A percentile compares a stretch with the other conserved stretches of the same genome.
phyloP scores from a whole-genome alignment of 1,140 invertebrate genomes.

The Brachionus asplanchnoidis region DNA sequence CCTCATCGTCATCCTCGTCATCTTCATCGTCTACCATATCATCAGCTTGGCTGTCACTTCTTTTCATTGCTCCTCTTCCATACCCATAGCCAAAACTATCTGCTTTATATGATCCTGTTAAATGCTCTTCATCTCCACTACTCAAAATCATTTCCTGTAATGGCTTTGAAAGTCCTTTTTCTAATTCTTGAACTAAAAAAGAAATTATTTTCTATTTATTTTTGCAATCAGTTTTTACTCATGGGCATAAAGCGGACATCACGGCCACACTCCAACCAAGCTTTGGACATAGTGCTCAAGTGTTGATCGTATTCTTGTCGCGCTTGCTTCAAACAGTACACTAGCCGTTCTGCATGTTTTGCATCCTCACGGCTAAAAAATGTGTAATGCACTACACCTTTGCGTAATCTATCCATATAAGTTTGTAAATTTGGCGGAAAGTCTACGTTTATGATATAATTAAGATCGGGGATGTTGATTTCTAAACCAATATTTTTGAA shows the following conservation, averaged over 20 bases:
- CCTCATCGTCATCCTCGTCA: slow-evolving; percentile 41
- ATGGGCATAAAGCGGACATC: slow-evolving; percentile 26
- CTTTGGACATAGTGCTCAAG: slow-evolving; percentile 25
- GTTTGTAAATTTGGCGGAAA: slow-evolving; percentile 41
- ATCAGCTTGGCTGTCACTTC: slow-evolving; percentile 1
- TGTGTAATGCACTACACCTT: slow-evolving; percentile 37
- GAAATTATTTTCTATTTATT: not conserved
- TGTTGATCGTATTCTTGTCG: slow-evolving; percentile 21
- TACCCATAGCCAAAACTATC: not conserved
- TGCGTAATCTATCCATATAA: slow-evolving; percentile 36
- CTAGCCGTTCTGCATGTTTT: slow-evolving; percentile 25
- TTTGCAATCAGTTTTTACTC: not conserved
- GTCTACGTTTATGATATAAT: slow-evolving; percentile 37
- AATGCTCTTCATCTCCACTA: slow-evolving; percentile 35
- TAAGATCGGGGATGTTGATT: slow-evolving; percentile 15
- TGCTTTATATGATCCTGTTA: not conserved
- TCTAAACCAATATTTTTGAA: slow-evolving; percentile 41
- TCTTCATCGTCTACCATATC: slow-evolving; percentile 42
- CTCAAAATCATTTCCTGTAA: slow-evolving; percentile 38
- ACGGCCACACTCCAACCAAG: slow-evolving; percentile 39
- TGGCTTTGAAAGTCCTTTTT: slow-evolving; percentile 34
- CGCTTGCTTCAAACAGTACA: slow-evolving; percentile 40
- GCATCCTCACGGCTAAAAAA: slow-evolving; percentile 29
- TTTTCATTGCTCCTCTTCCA: slow-evolving; percentile 39
- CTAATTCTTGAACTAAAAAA: slow-evolving; percentile 34